Evolutionary conservation across 2,113 vertebrate genomes (phyloP).

Genomic region (Sakesphorus luctuosus): DNA sequence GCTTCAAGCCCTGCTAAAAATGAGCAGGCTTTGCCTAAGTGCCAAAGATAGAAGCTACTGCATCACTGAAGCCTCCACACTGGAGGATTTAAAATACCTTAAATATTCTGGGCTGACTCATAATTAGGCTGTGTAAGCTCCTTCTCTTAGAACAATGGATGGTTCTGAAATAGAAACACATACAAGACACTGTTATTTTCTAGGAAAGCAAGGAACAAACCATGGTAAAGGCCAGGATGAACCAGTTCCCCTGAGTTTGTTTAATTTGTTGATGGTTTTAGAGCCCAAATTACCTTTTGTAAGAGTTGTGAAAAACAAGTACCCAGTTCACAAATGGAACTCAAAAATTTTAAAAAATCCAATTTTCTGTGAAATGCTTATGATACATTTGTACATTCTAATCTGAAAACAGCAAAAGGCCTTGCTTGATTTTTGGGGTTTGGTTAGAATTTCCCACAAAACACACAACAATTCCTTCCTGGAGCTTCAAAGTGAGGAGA

Average conservation of each 20-base stretch:
- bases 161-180: not conserved
- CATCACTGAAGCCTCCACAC: not conserved
- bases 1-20: not conserved
- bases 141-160: not conserved
- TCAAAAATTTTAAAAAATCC: fast-evolving
- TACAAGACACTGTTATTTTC: not conserved
- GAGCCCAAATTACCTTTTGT: not conserved
- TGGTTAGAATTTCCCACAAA: not conserved
- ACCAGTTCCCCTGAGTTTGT: not conserved
- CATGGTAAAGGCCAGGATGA: not conserved
- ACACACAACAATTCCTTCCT: not conserved
- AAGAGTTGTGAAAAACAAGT: not conserved
- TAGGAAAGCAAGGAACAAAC: not conserved
- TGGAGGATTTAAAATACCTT: not conserved
- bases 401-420: not conserved
- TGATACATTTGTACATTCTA: not conserved
- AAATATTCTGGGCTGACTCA: not conserved
- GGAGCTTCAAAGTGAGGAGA: not conserved
- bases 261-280: not conserved
- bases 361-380: not conserved
- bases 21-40: not conserved
- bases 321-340: not conserved
- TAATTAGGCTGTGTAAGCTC: not conserved
- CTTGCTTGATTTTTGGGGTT: not conserved
- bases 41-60: not conserved